Percentiles rank a stretch among this genome's conserved stretches.
Conservation (phyloP, 1,140 invertebrate genomes). For the Eubasilissa regina region DNA sequence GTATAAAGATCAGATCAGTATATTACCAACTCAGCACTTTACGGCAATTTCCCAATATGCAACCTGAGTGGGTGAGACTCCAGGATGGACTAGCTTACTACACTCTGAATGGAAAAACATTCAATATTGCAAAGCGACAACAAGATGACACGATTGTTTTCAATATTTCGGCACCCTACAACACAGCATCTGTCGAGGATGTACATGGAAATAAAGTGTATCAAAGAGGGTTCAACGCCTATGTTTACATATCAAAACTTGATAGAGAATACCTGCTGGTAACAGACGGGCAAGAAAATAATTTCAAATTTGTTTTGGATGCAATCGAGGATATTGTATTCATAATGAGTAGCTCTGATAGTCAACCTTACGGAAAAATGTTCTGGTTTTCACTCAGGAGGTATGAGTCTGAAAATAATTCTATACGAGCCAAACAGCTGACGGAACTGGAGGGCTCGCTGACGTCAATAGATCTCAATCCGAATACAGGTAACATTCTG, state of each 20-base stretch:
- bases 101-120: background rate
- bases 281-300: no score
- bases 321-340: background rate
- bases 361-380: background rate
- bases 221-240: background rate
- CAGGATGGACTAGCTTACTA: background rate
- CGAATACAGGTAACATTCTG: background rate
- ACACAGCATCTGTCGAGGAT: conserved; percentile 2
- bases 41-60: background rate
- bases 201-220: background rate
- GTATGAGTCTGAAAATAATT: background rate
- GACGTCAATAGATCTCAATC: background rate
- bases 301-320: background rate
- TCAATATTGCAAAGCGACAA: background rate
- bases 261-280: background rate
- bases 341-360: background rate
- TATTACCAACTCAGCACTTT: background rate
- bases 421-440: background rate
- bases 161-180: background rate
- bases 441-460: background rate
- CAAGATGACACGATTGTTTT: background rate
- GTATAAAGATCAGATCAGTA: background rate
- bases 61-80: background rate
- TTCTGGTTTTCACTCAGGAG: background rate
- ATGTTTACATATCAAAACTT: background rate